phyloP scores from a whole-genome alignment of 2,113 vertebrate genomes.

The Dipodomys stephensi region DNA sequence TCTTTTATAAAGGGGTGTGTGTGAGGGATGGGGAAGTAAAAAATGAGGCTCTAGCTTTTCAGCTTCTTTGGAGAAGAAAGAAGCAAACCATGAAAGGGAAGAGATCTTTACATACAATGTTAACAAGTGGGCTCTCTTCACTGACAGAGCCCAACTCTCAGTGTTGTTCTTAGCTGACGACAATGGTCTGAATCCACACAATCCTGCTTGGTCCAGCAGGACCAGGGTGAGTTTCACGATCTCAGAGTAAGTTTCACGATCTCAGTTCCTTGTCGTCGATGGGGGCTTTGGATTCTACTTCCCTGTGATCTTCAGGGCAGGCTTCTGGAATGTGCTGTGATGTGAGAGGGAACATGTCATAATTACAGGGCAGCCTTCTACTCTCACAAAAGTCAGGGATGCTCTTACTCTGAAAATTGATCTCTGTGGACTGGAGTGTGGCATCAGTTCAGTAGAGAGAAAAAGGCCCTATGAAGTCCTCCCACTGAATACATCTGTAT shows the following conservation, averaged over 20 bases:
- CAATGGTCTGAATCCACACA: neutral
- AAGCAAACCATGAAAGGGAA: neutral
- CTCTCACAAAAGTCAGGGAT: neutral
- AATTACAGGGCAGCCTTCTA: neutral
- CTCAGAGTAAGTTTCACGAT: neutral
- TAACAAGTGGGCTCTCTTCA: no score
- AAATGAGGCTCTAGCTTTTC: neutral
- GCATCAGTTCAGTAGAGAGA: neutral
- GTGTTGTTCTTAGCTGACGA: neutral
- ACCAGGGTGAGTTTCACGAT: no score
- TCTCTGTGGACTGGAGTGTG: neutral
- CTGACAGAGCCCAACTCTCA: neutral
- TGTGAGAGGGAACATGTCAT: neutral
- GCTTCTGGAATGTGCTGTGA: neutral
- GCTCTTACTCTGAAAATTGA: neutral
- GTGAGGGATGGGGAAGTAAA: neutral
- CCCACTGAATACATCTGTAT: neutral
- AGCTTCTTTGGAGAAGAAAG: neutral
- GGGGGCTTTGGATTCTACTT: neutral
- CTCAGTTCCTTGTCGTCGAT: neutral
- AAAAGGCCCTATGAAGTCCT: neutral
- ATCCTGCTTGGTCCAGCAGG: neutral
- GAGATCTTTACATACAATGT: neutral
- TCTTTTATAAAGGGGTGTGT: neutral
- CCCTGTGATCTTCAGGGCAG: neutral